Evolutionary conservation across 2,113 vertebrate species (phyloP).

Genomic region (Ranitomeya imitator): DNA sequence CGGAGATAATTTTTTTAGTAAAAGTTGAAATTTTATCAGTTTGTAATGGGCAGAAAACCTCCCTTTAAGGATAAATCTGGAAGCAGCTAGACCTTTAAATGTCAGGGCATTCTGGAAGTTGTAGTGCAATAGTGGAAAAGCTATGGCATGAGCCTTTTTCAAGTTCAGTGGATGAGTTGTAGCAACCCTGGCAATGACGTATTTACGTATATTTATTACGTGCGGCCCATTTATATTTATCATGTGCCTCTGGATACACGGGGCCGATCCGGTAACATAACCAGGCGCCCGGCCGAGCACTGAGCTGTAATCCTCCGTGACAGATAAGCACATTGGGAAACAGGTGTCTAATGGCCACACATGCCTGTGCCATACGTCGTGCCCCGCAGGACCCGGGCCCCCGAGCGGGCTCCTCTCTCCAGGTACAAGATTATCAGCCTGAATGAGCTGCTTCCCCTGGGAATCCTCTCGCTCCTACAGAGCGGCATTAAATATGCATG

Average conservation of each 20-base stretch:
- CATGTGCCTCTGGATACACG: not conserved
- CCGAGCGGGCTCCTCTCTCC: not conserved
- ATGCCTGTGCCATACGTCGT: not conserved
- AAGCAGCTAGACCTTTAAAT: no score
- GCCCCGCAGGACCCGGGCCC: not conserved
- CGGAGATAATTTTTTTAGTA: no score
- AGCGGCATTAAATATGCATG: constrained; percentile 75
- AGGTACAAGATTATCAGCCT: not conserved
- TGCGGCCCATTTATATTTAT: not conserved
- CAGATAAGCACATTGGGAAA: not conserved
- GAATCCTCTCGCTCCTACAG: constrained; percentile 45
- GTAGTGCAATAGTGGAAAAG: no score
- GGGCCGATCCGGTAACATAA: not conserved
- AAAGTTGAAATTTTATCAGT: no score
- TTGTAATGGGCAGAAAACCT: no score
- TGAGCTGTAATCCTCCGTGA: not conserved
- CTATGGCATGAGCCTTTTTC: no score
- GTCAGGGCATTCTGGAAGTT: no score
- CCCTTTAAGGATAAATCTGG: no score
- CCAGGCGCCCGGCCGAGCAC: not conserved
- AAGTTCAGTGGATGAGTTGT: no score
- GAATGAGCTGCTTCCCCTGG: constrained; percentile 14
- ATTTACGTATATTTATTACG: not conserved
- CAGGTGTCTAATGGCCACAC: not conserved
- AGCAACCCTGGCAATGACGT: no score